Evolutionary conservation across 2,888 invertebrate species (phyloP).

Genomic region (Stenolophus ochropezus): DNA sequence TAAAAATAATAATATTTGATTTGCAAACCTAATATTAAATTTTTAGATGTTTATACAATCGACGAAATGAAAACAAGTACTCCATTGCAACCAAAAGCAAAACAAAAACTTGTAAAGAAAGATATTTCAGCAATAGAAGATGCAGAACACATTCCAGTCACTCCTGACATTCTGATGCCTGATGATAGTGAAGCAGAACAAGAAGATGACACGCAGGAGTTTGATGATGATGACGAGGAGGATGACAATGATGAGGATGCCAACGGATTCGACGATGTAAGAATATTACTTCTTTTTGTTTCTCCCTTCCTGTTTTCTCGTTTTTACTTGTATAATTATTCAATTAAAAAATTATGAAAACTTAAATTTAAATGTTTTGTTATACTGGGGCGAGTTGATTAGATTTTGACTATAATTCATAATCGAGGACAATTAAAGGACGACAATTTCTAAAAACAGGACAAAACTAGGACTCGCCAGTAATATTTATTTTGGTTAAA

Average conservation of each 20-base stretch:
- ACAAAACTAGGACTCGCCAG: too few relatives aligned
- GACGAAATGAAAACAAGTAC: constrained; percentile 37
- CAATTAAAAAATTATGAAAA: too few relatives aligned
- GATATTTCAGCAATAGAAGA: not conserved
- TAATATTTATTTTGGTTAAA: too few relatives aligned
- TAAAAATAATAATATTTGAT: not conserved
- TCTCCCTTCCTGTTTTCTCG: not conserved
- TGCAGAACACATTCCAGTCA: not conserved
- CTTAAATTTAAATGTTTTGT: too few relatives aligned
- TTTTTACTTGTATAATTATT: too few relatives aligned
- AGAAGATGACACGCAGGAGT: not conserved
- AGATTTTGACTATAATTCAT: too few relatives aligned
- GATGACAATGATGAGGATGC: constrained; percentile 1
- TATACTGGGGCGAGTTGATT: too few relatives aligned
- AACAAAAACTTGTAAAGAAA: constrained; percentile 12
- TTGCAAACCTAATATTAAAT: not conserved
- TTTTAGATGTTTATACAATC: constrained; percentile 21
- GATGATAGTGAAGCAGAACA: constrained; percentile 44
- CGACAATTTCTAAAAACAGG: too few relatives aligned
- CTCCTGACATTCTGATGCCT: constrained; percentile 17
- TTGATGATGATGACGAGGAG: constrained; percentile 5
- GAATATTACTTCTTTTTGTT: not conserved
- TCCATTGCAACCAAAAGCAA: not conserved
- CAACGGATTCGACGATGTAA: constrained; percentile 3
- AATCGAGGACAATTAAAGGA: too few relatives aligned